Conservation (phyloP, 2,113 vertebrate genomes). For the Oreochromis tanganicae region DNA sequence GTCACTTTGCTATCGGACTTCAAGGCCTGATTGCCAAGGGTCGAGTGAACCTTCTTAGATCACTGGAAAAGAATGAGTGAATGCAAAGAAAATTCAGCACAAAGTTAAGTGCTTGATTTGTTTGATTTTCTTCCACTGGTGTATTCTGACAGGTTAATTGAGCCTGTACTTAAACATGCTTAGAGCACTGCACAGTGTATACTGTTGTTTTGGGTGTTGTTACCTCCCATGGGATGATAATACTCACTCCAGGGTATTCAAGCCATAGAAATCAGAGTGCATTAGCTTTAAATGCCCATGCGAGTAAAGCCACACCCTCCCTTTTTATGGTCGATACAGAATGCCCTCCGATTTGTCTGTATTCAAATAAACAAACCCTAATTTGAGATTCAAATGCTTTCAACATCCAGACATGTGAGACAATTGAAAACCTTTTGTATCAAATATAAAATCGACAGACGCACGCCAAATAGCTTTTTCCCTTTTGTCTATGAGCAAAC, state of each 20-base stretch:
- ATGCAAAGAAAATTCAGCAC: neutral
- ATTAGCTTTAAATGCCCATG: neutral
- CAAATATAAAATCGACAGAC: conserved; percentile 15
- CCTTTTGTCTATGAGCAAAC: conserved; percentile 34
- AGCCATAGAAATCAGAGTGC: conserved; percentile 14
- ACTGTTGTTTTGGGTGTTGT: conserved; percentile 3
- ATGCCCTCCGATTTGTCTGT: conserved; percentile 41
- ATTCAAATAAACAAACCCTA: conserved; percentile 56
- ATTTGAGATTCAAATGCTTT: conserved; percentile 64
- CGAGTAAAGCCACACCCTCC: conserved; percentile 14
- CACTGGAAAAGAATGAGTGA: conserved; percentile 31
- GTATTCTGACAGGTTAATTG: neutral
- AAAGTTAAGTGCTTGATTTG: neutral
- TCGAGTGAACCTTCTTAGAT: conserved; percentile 39
- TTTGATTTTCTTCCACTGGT: neutral
- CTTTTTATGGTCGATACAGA: conserved; percentile 1
- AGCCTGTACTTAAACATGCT: neutral
- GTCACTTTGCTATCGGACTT: conserved; percentile 62
- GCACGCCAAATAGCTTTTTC: conserved; percentile 7
- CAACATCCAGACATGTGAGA: conserved; percentile 41
- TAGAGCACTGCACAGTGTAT: neutral
- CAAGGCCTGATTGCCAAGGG: conserved; percentile 31
- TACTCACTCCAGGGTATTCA: neutral
- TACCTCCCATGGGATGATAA: conserved; percentile 3
- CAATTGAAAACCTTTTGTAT: conserved; percentile 54